These are phyloP conservation scores for Catamblyrhynchus diadema DNA, from an alignment of 2,797 vertebrate species.

Conservation along the genomic window DNA sequence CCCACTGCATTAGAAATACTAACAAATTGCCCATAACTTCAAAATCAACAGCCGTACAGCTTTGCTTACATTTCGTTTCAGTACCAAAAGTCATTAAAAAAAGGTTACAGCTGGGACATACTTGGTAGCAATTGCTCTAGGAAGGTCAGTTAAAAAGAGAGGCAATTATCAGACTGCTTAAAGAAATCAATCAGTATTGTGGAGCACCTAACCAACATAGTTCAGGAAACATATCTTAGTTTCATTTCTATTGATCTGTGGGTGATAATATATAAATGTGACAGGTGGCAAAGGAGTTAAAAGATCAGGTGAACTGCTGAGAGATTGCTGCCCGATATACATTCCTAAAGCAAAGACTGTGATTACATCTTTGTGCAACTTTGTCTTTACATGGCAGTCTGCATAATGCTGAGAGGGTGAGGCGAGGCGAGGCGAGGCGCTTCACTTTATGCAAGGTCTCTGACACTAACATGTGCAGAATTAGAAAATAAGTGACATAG, in stretches of 20 bases:
- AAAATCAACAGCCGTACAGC: neutral
- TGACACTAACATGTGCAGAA: neutral
- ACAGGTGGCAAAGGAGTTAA: neutral
- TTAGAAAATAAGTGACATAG: neutral
- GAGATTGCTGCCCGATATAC: neutral
- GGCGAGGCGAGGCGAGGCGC: neutral
- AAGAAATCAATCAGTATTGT: conserved; percentile 1
- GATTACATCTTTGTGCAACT: neutral
- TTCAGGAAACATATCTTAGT: neutral
- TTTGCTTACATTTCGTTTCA: neutral
- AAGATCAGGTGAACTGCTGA: neutral
- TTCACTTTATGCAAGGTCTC: neutral
- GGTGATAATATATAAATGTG: neutral
- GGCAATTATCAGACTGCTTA: conserved; percentile 20
- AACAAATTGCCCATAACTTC: neutral
- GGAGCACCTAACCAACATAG: neutral
- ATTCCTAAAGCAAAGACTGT: neutral
- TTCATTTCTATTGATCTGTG: neutral
- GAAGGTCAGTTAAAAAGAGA: neutral
- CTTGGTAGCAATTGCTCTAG: neutral
- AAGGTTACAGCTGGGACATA: neutral
- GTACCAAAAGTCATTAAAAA: neutral
- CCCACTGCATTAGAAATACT: neutral
- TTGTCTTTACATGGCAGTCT: neutral
- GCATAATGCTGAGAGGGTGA: neutral